Evolutionary conservation across 1,140 invertebrate species (phyloP), one percentile per base, ranked within the genome.

Genomic region (Heliconius nattereri): DNA sequence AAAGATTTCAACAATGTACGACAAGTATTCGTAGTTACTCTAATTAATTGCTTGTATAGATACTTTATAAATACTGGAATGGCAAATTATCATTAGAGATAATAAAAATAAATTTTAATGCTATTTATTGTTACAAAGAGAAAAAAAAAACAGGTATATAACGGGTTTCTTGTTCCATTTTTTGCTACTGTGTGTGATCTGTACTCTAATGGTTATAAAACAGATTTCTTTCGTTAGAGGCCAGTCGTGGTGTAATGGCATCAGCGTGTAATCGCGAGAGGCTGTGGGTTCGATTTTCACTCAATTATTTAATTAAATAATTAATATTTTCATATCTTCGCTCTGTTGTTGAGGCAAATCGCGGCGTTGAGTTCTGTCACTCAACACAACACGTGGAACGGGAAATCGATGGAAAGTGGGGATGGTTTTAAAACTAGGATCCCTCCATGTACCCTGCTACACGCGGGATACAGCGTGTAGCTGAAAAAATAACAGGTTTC

Each of bases 11-110:
- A n/a, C 54, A 23, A 13, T 26, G n/a, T 60, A 23, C 26, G 54
- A 60, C 54, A 60, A 23, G n/a, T 9, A 60, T 60, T 60, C 2
- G 54, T 9, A 3, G 20, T 3, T 60, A 66, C 60, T 29, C 45
- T 75, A 79, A 78, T 78, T 81, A 45, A 78, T 77, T 79, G 35
- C 73, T 49, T 73, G 49, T 76, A 66, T 66, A 71, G 54, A 78
- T 76, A 75, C 73, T 71, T 75, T 52, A 37, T 52, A 37, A 75
- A 52, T 75, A 75, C 37, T 75, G 37, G 49, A 60, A 60, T 75
- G 11, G 74, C 20, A 45, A 45, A 76, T 54, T n/a, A 66, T 20
- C 57, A 20, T 29, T 23, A 70, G 26, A 8, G 66, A 49, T 45
- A 45, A 76, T 9, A 66, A 37, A 66, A 26, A 76, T 29, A 76